A percentile compares a stretch with the other conserved stretches of the same genome.
phyloP scores from a whole-genome alignment of 2,888 invertebrate species.

The Dioctria rufipes region DNA sequence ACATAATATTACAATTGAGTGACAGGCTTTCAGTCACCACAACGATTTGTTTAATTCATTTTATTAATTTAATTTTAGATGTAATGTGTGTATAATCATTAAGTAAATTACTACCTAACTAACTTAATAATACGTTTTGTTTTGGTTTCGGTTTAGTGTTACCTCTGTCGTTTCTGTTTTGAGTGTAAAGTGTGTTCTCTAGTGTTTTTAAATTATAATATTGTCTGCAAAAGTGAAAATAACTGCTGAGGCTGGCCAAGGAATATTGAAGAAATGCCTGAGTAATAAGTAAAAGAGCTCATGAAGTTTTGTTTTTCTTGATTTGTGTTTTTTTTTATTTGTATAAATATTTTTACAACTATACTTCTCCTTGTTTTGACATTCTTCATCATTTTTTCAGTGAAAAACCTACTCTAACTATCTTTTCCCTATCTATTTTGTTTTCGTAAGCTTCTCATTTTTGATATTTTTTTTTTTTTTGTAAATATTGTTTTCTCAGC shows the following conservation, averaged over 20 bases:
- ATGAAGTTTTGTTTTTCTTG: slow-evolving; percentile 21
- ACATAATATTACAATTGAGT: not conserved
- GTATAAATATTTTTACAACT: slow-evolving; percentile 31
- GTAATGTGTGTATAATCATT: not conserved
- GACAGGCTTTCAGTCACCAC: not conserved
- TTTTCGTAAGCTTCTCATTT: slow-evolving; percentile 48
- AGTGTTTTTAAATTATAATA: too few relatives aligned
- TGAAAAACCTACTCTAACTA: slow-evolving; percentile 53
- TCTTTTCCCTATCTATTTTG: slow-evolving; percentile 54
- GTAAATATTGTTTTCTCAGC: slow-evolving; percentile 32
- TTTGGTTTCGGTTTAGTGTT: not conserved
- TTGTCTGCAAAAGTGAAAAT: too few relatives aligned
- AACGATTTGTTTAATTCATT: not conserved
- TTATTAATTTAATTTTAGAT: not conserved
- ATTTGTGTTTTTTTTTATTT: slow-evolving; percentile 18
- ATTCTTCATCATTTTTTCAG: slow-evolving; percentile 39
- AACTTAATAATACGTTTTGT: slow-evolving; percentile 45
- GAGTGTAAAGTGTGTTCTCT: not conserved
- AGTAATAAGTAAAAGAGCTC: slow-evolving; percentile 22
- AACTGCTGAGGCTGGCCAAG: too few relatives aligned
- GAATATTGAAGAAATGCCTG: slow-evolving; percentile 32
- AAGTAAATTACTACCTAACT: slow-evolving; percentile 50
- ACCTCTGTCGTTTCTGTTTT: not conserved
- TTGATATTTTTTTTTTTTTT: slow-evolving; percentile 37
- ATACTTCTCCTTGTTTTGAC: slow-evolving; percentile 26